Base-by-base conservation (phyloP, 2,113 vertebrate genomes). In the Myotis lucifugus region DNA sequence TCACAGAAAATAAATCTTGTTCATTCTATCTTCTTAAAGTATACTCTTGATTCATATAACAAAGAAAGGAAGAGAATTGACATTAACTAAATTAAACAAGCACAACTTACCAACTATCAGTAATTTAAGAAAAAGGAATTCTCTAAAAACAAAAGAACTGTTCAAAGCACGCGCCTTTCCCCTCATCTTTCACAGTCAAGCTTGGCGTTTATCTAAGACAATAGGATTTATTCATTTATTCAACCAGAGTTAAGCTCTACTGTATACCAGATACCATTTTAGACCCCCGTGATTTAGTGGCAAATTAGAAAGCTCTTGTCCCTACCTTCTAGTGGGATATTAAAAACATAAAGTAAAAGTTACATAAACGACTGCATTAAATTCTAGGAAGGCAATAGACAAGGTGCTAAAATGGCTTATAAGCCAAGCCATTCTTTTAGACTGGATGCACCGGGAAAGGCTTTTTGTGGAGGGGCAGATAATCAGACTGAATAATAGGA, bases 51-150 rank as follows among this genome's bases (percentile, higher is more conserved):
- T 52, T 64, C n/a, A 67, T 29, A 7, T 34, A n/a, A 66, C 79
- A 66, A 93, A 93, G 9, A 37, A 97, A 92, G 23, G n/a, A 52
- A 52, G 37, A 92, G 54, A 70, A 86, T n/a, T 82, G 59, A 46
- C 32, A 67, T 34, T 61, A 93, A 74, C 72, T 67, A 93, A 73
- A 95, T 54, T 40, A 91, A 88, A 85, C 48, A 85, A 95, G 15
- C 29, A 67, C 13, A 90, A 76, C 40, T 85, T 29, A 67, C 12
- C 25, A 92, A 73, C 18, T 82, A 19, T 15, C 32, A 72, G 34
- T 67, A 64, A 61, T 69, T 91, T 92, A 76, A 34, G 34, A 17
- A 70, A 95, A 87, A 50, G 4, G 6, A 6, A 70, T 90, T 73
- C 74, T 48, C 69, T 76, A 79, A 64, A 64, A 70, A 64, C 15